These are phyloP conservation scores for Coenobita brevimanus DNA, from an alignment of 1,140 invertebrate species.

Conservation along the genomic window DNA sequence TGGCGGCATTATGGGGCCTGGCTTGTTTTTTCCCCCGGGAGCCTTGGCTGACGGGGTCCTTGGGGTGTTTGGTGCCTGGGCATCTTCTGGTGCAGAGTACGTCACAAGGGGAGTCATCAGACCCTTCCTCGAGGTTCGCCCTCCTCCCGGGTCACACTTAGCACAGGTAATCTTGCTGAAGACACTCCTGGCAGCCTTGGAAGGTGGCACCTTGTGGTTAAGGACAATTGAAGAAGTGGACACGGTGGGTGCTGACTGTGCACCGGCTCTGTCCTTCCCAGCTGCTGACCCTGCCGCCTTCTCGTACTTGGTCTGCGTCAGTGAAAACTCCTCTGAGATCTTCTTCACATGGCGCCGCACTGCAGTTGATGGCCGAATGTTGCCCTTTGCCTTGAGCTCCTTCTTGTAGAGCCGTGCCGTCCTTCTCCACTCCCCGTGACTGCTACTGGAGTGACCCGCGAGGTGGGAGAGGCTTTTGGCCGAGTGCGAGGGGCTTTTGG, in stretches of 20 bases:
- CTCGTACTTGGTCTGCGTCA: constrained; percentile 64
- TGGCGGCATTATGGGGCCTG: background rate
- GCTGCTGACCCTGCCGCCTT: constrained; percentile 41
- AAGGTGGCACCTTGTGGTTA: constrained; percentile 11
- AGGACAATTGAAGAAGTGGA: constrained; percentile 6
- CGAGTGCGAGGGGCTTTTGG: no score
- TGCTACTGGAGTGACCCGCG: background rate
- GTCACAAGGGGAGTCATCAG: constrained; percentile 34
- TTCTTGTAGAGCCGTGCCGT: constrained; percentile 51
- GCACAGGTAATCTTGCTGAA: constrained; percentile 43
- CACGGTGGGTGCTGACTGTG: background rate
- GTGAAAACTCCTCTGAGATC: constrained; percentile 67
- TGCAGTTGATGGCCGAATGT: constrained; percentile 55
- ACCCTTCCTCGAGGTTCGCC: constrained; percentile 27
- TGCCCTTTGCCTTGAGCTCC: constrained; percentile 54
- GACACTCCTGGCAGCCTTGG: constrained; percentile 33
- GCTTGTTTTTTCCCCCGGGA: background rate
- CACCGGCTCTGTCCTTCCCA: background rate
- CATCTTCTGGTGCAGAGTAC: background rate
- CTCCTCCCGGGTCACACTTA: constrained; percentile 33
- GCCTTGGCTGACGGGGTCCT: background rate
- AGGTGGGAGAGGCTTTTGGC: background rate
- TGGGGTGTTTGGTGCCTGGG: background rate
- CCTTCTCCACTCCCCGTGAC: constrained; percentile 28
- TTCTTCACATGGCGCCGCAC: constrained; percentile 66